Percentiles rank a stretch among this genome's conserved stretches.
Conservation (phyloP, 2,113 vertebrate species). For the Arizona elegans region DNA sequence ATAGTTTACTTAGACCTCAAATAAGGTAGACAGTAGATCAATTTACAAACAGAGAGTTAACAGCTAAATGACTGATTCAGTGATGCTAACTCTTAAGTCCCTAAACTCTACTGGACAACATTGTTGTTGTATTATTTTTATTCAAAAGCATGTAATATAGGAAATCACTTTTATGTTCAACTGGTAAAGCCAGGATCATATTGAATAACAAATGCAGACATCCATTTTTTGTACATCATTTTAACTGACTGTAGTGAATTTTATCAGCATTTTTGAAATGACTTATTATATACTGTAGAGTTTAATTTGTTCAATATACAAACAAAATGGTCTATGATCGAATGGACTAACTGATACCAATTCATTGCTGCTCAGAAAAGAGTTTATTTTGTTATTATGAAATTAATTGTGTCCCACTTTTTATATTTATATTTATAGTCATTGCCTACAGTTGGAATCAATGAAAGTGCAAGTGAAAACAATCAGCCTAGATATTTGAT, state of each 20-base stretch:
- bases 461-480: constrained; percentile 78
- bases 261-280: constrained; percentile 36
- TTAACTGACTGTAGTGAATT: constrained; percentile 54
- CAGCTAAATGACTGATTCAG: background rate
- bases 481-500: constrained; percentile 87
- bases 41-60: background rate
- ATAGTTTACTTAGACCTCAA: background rate
- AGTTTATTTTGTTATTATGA: constrained; percentile 80
- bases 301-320: constrained; percentile 67
- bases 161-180: constrained; percentile 38
- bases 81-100: background rate
- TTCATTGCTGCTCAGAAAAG: constrained; percentile 76
- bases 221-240: constrained; percentile 50
- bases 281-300: constrained; percentile 56
- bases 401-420: constrained; percentile 79
- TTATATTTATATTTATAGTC: constrained; percentile 77
- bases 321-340: constrained; percentile 65
- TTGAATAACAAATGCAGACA: constrained; percentile 60
- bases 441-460: constrained; percentile 80
- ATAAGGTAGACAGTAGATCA: background rate
- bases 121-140: constrained; percentile 32
- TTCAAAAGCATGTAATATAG: constrained; percentile 41
- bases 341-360: constrained; percentile 77
- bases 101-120: background rate
- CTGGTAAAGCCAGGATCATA: constrained; percentile 50